These are phyloP conservation scores for Periophthalmus modestus DNA, from an alignment of 2,113 vertebrate genomes.

Conservation along the genomic window DNA sequence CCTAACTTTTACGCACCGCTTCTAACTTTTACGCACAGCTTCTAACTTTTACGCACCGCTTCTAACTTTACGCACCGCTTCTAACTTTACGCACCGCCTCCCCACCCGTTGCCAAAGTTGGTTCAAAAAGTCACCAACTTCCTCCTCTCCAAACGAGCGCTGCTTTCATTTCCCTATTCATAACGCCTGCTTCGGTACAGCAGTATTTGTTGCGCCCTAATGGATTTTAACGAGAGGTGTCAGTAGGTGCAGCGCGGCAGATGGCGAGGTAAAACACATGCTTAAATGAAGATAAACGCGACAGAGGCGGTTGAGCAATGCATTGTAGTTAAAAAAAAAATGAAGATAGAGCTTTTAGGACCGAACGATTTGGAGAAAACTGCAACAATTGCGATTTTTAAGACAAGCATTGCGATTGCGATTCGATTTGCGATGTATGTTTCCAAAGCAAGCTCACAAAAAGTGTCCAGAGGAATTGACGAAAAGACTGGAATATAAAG, in stretches of 20 bases:
- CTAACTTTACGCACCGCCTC: not conserved
- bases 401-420: too few species aligned
- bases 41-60: not conserved
- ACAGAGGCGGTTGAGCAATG: not conserved
- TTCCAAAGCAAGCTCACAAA: too few species aligned
- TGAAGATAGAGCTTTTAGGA: not conserved
- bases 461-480: too few species aligned
- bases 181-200: not conserved
- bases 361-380: too few species aligned
- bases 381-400: not conserved
- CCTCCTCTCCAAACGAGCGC: not conserved
- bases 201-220: slow-evolving; percentile 3
- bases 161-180: slow-evolving; percentile 16
- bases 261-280: slow-evolving; percentile 1
- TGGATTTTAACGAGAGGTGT: not conserved
- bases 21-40: not conserved
- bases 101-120: not conserved
- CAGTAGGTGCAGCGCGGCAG: not conserved
- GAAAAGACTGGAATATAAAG: too few species aligned
- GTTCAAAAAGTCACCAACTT: slow-evolving; percentile 40
- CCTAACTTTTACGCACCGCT: not conserved
- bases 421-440: too few species aligned
- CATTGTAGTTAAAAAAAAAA: slow-evolving; percentile 2
- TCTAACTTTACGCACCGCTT: too few species aligned
- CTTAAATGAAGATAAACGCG: slow-evolving; percentile 25